Base-by-base conservation (phyloP, 2,797 vertebrate species). In the Lophius americanus region DNA sequence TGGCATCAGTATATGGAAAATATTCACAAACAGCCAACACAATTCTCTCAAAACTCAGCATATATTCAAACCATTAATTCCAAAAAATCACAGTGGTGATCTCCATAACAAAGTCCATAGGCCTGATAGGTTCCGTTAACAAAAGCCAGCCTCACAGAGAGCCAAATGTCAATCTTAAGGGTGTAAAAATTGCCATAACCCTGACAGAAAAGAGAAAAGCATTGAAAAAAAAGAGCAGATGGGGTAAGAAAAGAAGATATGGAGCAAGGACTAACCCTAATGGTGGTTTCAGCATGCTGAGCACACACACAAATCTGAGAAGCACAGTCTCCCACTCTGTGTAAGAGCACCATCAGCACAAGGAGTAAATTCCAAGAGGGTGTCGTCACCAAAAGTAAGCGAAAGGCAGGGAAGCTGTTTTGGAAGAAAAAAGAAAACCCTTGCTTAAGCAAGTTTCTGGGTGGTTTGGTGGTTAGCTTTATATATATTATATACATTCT, bases 281-380 rank as follows among this genome's bases (percentile, higher is more conserved):
- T 92, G 92, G 88, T 90, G 64, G 91, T 92, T 92, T 91, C 75
- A 81, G 39, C 43, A 68, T 61, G 88, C 76, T 89, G 86, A 86
- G 84, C 64, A 85, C 43, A 44, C 9, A 44, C 43, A 44, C 78
- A 71, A 71, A 82, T 82, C 69, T 75, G 75, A 76, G 75, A 79
- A 90, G 88, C 81, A 7, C 35, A 89, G 81, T 82, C 82, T 70
- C 47, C 81, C 77, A 83, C 81, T 83, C 77, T 72, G 38, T 70
- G 36, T 67, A 65, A 83, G 78, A 83, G 73, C 90, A 86, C 62
- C 90, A 83, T 64, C 86, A 88, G 83, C 73, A 89, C 89, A 79
- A 86, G 86, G 68, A 91, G 87, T 76, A 59, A 93, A 94, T 95
- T 95, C 95, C 90, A 94, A 88, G 90, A 91, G 91, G 78, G 81